These are phyloP conservation scores for Microcebus griseorufus DNA, from an alignment of 2,113 vertebrate genomes.

Conservation along the genomic window DNA sequence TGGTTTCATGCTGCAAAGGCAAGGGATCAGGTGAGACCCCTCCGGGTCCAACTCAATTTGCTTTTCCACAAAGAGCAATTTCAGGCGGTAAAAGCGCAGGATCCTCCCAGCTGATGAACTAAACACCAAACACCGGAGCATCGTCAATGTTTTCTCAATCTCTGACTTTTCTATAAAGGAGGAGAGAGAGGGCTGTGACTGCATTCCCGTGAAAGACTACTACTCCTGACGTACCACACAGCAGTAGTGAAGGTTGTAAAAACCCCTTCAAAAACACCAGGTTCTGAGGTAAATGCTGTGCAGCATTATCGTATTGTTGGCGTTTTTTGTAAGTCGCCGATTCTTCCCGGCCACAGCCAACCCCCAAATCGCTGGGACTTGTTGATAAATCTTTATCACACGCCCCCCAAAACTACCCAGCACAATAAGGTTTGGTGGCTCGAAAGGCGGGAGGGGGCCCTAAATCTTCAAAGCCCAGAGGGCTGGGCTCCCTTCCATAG, in stretches of 20 bases:
- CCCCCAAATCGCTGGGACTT: constrained; percentile 60
- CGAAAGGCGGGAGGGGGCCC: not conserved
- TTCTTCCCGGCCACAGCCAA: not conserved
- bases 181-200: constrained; percentile 21
- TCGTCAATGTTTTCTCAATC: constrained; percentile 36
- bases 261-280: constrained; percentile 48
- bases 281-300: constrained; percentile 26
- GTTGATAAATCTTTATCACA: constrained; percentile 68
- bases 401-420: constrained; percentile 4
- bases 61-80: constrained; percentile 65
- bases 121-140: not conserved
- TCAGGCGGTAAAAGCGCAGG: constrained; percentile 25
- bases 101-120: constrained; percentile 39
- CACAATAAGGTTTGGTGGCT: not conserved
- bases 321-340: constrained; percentile 46
- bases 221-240: constrained; percentile 54
- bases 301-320: constrained; percentile 50
- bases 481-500: constrained; percentile 54
- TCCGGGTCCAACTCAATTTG: constrained; percentile 47
- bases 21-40: constrained; percentile 68
- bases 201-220: constrained; percentile 47
- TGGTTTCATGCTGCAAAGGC: not conserved
- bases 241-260: constrained; percentile 51
- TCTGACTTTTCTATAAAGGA: constrained; percentile 55
- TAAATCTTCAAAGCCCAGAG: constrained; percentile 5